phyloP scores from a whole-genome alignment of 92 coral and sea anemone species.

The Desmophyllum pertusum region DNA sequence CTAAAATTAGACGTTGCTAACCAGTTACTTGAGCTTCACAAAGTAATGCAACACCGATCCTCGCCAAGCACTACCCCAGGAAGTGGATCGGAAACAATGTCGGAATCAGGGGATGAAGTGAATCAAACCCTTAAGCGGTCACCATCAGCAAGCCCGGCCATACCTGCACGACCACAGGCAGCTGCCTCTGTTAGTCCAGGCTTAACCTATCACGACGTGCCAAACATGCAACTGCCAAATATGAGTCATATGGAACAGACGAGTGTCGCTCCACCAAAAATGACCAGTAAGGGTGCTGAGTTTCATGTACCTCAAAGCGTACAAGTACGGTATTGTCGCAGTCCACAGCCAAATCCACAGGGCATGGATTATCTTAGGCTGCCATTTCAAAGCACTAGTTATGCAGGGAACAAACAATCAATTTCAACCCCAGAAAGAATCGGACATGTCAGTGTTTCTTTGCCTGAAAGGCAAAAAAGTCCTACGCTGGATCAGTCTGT shows the following conservation, averaged over 20 bases:
- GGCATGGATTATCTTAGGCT: constrained; percentile 10
- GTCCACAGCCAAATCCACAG: constrained; percentile 9
- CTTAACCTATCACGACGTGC: background rate
- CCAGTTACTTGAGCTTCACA: constrained; percentile 50
- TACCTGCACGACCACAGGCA: constrained; percentile 19
- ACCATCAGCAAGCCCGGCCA: constrained; percentile 19
- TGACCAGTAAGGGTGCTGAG: background rate
- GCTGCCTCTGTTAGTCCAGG: background rate
- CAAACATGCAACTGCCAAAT: constrained; percentile 1
- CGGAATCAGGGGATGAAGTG: constrained; percentile 30
- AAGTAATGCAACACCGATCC: constrained; percentile 18
- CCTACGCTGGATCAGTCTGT: background rate
- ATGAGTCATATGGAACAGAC: background rate
- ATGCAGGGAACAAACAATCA: background rate
- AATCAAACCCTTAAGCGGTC: background rate
- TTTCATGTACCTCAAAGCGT: background rate
- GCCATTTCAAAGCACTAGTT: constrained; percentile 18
- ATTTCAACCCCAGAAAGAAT: background rate
- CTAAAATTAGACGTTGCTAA: constrained; percentile 40
- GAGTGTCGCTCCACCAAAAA: background rate
- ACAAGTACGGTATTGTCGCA: background rate
- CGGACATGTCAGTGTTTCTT: background rate
- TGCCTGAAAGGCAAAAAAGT: background rate
- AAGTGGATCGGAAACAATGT: constrained; percentile 41
- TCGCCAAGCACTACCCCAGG: constrained; percentile 1